phyloP scores from a whole-genome alignment of 2,113 vertebrate genomes.

The Vidua chalybeata region DNA sequence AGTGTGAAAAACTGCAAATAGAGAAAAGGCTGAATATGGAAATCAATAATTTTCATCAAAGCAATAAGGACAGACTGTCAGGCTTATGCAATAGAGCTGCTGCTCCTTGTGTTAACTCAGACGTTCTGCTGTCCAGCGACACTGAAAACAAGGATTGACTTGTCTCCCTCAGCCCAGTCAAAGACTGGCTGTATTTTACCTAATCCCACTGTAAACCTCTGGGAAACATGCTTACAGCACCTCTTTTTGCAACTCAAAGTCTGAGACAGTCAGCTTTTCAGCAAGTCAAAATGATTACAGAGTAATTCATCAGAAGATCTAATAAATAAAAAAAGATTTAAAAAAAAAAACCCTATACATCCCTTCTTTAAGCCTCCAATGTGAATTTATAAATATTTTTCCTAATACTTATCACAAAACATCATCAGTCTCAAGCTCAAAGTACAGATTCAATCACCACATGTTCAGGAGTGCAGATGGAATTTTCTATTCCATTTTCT shows the following conservation, averaged over 20 bases:
- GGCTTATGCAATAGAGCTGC: neutral
- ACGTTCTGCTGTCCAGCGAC: neutral
- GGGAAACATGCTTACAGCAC: neutral
- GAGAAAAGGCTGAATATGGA: neutral
- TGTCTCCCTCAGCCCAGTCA: neutral
- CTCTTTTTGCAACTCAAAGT: neutral
- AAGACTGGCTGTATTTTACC: neutral
- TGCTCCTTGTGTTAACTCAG: neutral
- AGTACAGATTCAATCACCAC: neutral
- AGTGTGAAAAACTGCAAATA: neutral
- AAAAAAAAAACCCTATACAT: neutral
- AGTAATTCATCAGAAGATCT: neutral
- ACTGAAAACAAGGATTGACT: constrained; percentile 20
- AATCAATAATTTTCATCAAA: constrained; percentile 17
- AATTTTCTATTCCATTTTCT: neutral
- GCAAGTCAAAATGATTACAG: neutral
- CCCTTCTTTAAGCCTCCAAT: neutral
- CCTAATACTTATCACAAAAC: neutral
- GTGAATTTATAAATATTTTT: neutral
- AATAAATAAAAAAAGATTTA: neutral
- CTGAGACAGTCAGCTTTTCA: neutral
- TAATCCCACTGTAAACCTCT: neutral
- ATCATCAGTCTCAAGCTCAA: neutral
- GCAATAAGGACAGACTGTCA: neutral
- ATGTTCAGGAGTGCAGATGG: neutral